Evolutionary conservation across 1,140 invertebrate genomes (phyloP), one percentile per base, ranked within the genome.

Genomic region (Tetragnatha versicolor): DNA sequence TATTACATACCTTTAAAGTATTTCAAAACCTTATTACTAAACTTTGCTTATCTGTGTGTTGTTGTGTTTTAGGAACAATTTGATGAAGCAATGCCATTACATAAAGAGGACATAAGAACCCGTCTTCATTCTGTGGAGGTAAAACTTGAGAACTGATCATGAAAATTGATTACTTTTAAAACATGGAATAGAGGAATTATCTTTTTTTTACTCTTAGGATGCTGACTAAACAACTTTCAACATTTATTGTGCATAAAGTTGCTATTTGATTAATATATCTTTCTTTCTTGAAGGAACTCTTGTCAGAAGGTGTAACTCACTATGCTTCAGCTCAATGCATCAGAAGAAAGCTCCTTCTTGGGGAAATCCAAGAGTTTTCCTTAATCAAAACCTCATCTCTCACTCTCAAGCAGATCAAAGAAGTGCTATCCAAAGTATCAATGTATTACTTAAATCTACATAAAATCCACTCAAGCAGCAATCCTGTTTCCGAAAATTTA

Each of bases 311-410:
- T 63, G 35, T 25, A 22, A 25, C 12, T 10, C 65, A 68, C 22
- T 68, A 14, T 49, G 39, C 65, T 49, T 14, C 65, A 49, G 42
- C 51, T 20, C 37, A 68, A 9, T 22, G 14, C n/a, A 68, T 68
- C 0, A 39, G 29, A 68, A 33, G 42, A 68, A 20, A 22, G 0
- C 25, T 68, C 4, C 20, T 51, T 51, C 39, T 49, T 47, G 65
- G 39, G n/a, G 45, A 68, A 0, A 68, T 31, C 6, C 22, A 33
- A 20, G 22, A 68, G 20, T 68, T 68, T 31, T 29, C 20, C 25
- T 27, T 42, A 42, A 14, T 37, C 61, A 45, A 5, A 0, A 29
- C 2, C n/a, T 20, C 42, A n/a, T 10, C 39, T 20, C 39, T 7
- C 25, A 12, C 17, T 7, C 12, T 42, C 3, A 39, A n/a, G 1